Percentiles rank a stretch among this genome's conserved stretches.
phyloP scores from a whole-genome alignment of 2,888 invertebrate species.

The Stramonita haemastoma region DNA sequence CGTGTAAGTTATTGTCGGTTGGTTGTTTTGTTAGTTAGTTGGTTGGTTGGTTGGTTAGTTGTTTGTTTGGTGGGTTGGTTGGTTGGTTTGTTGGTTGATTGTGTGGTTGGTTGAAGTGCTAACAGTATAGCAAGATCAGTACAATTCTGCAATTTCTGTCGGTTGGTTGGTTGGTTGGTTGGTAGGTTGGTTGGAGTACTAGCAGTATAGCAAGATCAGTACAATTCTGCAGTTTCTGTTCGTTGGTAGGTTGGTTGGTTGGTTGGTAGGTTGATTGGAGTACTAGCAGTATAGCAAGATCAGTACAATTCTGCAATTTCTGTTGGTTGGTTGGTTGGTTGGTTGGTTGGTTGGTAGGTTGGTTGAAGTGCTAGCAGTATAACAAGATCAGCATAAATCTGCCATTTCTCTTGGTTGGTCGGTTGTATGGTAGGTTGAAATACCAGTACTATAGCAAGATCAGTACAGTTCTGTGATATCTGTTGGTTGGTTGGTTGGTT shows the following conservation, averaged over 20 bases:
- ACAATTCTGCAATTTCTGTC: background rate
- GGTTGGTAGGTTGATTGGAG: background rate
- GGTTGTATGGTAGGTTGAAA: no score
- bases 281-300: no score
- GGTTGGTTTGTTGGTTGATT: no score
- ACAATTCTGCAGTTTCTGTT: background rate
- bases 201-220: background rate
- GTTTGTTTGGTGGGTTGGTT: no score
- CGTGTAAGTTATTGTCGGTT: conserved; percentile 59
- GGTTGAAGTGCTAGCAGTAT: no score
- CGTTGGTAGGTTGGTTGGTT: no score
- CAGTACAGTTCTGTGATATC: no score
- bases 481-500: background rate
- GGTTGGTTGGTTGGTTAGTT: no score
- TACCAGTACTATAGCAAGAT: no score
- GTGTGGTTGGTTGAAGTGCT: background rate
- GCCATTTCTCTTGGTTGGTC: background rate
- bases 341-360: background rate
- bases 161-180: background rate
- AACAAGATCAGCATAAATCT: no score
- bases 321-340: background rate
- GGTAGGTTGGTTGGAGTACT: background rate
- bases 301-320: no score
- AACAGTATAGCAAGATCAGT: background rate
- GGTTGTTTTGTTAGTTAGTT: background rate